A percentile compares a stretch with the other conserved stretches of the same genome.
Conservation (phyloP, 1,140 invertebrate species). For the Cotesia glomerata region DNA sequence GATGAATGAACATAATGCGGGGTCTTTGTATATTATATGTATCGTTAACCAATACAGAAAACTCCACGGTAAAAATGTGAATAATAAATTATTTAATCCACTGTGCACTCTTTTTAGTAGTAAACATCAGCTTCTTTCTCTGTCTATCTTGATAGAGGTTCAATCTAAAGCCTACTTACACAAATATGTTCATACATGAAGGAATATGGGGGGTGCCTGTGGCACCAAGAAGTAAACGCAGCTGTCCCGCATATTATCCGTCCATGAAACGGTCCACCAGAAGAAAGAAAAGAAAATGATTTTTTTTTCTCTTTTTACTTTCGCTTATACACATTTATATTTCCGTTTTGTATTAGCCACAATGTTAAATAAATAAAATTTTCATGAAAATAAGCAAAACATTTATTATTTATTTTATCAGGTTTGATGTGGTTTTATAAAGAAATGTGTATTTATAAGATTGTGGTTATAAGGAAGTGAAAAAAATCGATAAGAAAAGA, state of each 20-base stretch:
- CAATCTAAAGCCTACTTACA: not conserved
- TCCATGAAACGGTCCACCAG: not conserved
- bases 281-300: not conserved
- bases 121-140: no score
- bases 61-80: not conserved
- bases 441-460: no score
- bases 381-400: not conserved
- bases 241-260: slow-evolving; percentile 1
- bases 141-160: not conserved
- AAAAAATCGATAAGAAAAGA: no score
- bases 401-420: not conserved
- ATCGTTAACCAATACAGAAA: no score
- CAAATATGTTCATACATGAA: not conserved
- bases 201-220: not conserved
- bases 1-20: no score
- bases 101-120: not conserved
- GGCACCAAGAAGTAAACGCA: not conserved
- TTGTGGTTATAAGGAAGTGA: no score
- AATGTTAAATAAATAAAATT: not conserved
- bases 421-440: no score
- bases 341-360: not conserved
- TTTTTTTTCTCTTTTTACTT: not conserved
- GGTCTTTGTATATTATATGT: no score
- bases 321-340: not conserved
- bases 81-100: not conserved